Percentiles rank a stretch among this genome's conserved stretches.
Evolutionary conservation across 2,888 invertebrate genomes (phyloP).

Genomic region (Tenthredo scrophulariae): DNA sequence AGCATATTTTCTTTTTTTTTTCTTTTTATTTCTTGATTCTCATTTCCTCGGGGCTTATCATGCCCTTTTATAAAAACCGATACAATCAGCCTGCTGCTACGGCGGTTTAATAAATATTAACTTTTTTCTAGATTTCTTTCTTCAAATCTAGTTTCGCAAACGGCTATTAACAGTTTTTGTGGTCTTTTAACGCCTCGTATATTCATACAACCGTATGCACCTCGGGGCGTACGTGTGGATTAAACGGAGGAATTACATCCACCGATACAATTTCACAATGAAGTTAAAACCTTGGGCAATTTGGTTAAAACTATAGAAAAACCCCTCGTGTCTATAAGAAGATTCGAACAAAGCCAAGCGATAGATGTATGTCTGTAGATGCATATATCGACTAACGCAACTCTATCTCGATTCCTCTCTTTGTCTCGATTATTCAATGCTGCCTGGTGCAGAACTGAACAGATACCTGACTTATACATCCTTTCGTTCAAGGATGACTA

Average conservation of each 20-base stretch:
- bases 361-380: not conserved
- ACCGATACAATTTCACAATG: slow-evolving; percentile 19
- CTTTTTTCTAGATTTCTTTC: not conserved
- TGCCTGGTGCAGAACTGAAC: not conserved
- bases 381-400: slow-evolving; percentile 2
- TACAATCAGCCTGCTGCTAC: not conserved
- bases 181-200: not conserved
- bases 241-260: not conserved
- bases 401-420: slow-evolving; percentile 8
- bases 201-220: not conserved
- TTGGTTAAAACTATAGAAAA: not conserved
- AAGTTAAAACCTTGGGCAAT: slow-evolving; percentile 18
- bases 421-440: slow-evolving; percentile 42
- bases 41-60: not conserved
- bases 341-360: slow-evolving; percentile 16
- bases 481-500: slow-evolving; percentile 66
- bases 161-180: not conserved
- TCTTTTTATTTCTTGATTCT: not conserved
- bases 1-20: not conserved
- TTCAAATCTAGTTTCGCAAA: not conserved
- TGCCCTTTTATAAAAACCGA: not conserved
- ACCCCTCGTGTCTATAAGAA: not conserved
- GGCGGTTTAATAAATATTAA: not conserved
- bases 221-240: not conserved
- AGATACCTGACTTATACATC: slow-evolving; percentile 58